Percentiles rank a stretch among this genome's conserved stretches.
Conservation (phyloP, 2,797 vertebrate genomes). For the Danio choprae region DNA sequence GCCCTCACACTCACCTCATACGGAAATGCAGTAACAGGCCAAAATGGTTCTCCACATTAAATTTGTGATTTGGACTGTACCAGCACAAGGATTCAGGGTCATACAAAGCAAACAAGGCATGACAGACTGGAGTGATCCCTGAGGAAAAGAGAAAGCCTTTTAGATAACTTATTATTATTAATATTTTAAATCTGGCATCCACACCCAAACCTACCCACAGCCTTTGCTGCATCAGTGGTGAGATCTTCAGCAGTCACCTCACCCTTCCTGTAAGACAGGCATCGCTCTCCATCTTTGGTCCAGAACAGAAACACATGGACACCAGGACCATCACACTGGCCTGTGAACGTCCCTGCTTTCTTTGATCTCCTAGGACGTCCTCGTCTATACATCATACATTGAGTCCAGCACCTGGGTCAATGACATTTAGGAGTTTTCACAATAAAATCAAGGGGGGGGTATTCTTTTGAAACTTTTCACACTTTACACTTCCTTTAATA, state of each 20-base stretch:
- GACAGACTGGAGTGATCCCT: constrained; percentile 90
- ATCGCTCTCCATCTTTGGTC: constrained; percentile 77
- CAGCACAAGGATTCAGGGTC: constrained; percentile 78
- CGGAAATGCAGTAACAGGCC: constrained; percentile 80
- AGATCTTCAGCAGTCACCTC: constrained; percentile 83
- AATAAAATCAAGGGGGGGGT: background rate
- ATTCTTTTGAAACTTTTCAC: background rate
- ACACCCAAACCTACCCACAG: constrained; percentile 77
- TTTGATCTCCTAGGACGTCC: constrained; percentile 60
- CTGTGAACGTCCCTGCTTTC: constrained; percentile 44
- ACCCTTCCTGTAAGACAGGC: constrained; percentile 72
- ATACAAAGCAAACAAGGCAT: constrained; percentile 87
- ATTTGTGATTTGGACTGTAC: constrained; percentile 89
- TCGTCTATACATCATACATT: constrained; percentile 75
- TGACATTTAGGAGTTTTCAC: background rate
- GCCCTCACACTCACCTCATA: constrained; percentile 84
- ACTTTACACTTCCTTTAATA: too few species aligned
- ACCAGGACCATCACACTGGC: constrained; percentile 62
- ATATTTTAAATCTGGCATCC: background rate
- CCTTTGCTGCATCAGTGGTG: constrained; percentile 82
- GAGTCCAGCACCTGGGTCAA: constrained; percentile 68
- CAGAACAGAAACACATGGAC: constrained; percentile 86
- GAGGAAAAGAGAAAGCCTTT: constrained; percentile 32
- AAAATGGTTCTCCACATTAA: constrained; percentile 72
- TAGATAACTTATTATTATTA: background rate